A percentile compares a stretch with the other conserved stretches of the same genome.
Conservation (phyloP, 2,888 invertebrate species). For the Tryphoninae sp. region DNA sequence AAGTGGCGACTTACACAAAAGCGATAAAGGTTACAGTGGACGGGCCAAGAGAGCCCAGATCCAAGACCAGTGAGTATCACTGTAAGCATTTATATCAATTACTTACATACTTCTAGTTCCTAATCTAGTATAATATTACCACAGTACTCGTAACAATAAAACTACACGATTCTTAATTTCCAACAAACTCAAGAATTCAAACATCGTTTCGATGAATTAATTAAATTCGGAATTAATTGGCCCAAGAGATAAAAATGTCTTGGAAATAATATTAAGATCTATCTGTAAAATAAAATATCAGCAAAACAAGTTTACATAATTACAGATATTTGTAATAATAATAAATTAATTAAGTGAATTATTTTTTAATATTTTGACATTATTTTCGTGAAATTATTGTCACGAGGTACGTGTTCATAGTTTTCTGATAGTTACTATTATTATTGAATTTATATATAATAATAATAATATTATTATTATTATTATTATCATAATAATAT, state of each 20-base stretch:
- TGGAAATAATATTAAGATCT: too few relatives aligned
- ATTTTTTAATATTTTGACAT: not conserved
- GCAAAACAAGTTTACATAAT: too few relatives aligned
- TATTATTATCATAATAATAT: too few relatives aligned
- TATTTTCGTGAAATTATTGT: not conserved
- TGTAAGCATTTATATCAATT: constrained; percentile 80
- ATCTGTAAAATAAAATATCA: too few relatives aligned
- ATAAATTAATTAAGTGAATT: not conserved
- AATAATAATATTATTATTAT: too few relatives aligned
- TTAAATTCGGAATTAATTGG: too few relatives aligned
- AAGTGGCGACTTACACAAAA: constrained; percentile 97
- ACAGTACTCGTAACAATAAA: too few relatives aligned
- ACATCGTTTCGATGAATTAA: too few relatives aligned
- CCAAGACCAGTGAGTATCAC: constrained; percentile 93
- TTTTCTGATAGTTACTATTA: not conserved
- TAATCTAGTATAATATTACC: constrained; percentile 6
- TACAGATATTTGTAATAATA: too few relatives aligned
- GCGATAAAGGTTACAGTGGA: constrained; percentile 99
- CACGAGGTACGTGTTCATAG: not conserved
- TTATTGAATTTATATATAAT: not conserved
- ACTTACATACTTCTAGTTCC: constrained; percentile 62
- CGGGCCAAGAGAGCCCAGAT: constrained; percentile 97
- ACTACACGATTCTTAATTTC: too few relatives aligned
- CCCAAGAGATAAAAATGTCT: too few relatives aligned
- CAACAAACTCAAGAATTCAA: too few relatives aligned